phyloP scores from a whole-genome alignment of 2,113 vertebrate genomes.

The Lethenteron reissneri region DNA sequence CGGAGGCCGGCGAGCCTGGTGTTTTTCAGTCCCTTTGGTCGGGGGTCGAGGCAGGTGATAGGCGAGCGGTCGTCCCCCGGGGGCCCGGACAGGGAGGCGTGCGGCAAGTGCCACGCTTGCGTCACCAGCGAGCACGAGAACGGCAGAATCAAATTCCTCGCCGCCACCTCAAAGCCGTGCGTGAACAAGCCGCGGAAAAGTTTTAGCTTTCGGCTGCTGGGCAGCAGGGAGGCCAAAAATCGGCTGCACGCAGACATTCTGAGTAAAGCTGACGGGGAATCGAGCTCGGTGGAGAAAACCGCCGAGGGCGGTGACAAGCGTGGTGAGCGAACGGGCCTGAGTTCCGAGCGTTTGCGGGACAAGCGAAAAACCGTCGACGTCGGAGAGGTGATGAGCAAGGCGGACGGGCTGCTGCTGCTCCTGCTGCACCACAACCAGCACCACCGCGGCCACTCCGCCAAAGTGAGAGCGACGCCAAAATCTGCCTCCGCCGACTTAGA shows the following conservation, averaged over 20 bases:
- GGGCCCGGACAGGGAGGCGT: too few relatives aligned
- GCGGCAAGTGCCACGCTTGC: too few relatives aligned
- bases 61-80: too few relatives aligned
- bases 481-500: background rate
- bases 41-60: too few relatives aligned
- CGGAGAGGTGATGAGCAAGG: slow-evolving; percentile 1
- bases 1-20: too few relatives aligned
- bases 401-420: background rate
- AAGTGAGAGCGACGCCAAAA: background rate
- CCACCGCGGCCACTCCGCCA: background rate
- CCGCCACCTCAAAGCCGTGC: too few relatives aligned
- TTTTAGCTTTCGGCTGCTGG: slow-evolving; percentile 3
- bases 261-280: slow-evolving; percentile 3
- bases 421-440: background rate
- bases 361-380: background rate
- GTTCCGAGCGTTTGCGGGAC: background rate
- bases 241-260: too few relatives aligned
- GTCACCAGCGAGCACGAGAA: too few relatives aligned
- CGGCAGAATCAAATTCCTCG: too few relatives aligned
- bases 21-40: too few relatives aligned
- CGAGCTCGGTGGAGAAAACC: background rate
- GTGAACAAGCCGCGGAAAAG: background rate
- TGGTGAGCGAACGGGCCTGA: background rate
- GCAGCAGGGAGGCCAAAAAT: background rate
- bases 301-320: background rate